Conservation (phyloP, 2,888 invertebrate species). For the Oithona nana region DNA sequence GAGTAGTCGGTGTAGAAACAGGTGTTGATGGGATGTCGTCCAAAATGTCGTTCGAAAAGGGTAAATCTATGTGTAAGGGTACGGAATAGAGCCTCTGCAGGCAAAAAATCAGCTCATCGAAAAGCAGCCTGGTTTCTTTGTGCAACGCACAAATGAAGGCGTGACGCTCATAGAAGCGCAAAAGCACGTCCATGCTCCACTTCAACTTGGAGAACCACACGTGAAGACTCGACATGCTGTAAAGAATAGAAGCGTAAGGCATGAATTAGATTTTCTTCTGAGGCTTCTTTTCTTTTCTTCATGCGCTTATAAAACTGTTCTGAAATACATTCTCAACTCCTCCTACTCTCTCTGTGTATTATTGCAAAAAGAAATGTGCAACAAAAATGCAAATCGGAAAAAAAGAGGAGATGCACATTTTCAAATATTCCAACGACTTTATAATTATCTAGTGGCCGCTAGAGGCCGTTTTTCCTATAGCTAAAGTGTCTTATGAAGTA, state of each 20-base stretch:
- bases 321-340: no score
- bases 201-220: slow-evolving; percentile 11
- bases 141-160: slow-evolving; percentile 13
- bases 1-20: background rate
- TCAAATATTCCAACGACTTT: no score
- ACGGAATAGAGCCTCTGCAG: slow-evolving; percentile 11
- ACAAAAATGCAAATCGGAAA: background rate
- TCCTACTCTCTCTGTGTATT: no score
- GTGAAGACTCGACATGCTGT: slow-evolving; percentile 12
- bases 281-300: no score
- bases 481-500: no score
- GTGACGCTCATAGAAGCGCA: slow-evolving; percentile 12
- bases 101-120: slow-evolving; percentile 15
- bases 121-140: slow-evolving; percentile 12
- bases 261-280: no score
- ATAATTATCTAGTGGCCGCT: no score
- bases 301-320: no score
- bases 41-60: background rate
- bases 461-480: no score
- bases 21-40: background rate
- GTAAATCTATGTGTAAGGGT: slow-evolving; percentile 10
- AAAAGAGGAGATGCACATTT: no score
- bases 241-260: background rate
- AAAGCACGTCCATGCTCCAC: slow-evolving; percentile 14
- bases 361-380: background rate